Evolutionary conservation across 2,113 vertebrate species (phyloP).

Genomic region (Prietella phreatophila): DNA sequence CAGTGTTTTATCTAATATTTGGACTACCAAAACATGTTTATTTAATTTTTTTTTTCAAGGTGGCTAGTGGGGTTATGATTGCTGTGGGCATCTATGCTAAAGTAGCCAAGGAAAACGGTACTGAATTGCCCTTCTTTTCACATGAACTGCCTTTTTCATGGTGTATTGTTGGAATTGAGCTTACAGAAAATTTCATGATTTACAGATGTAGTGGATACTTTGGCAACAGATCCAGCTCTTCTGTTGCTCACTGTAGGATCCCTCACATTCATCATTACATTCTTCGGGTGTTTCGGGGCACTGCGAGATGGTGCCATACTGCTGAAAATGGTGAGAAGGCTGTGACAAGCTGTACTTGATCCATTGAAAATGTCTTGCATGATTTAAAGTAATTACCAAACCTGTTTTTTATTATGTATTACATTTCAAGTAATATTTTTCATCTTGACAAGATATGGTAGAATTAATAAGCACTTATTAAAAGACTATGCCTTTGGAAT

Average conservation of each 20-base stretch:
- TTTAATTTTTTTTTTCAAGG: constrained; percentile 60
- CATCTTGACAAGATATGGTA: neutral
- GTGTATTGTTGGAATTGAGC: neutral
- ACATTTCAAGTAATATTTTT: neutral
- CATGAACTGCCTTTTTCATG: neutral
- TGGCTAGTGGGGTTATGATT: constrained; percentile 73
- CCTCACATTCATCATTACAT: constrained; percentile 73
- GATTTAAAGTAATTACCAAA: neutral
- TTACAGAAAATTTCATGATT: neutral
- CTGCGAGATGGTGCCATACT: constrained; percentile 68
- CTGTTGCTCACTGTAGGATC: constrained; percentile 71
- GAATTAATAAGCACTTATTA: neutral
- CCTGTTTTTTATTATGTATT: neutral
- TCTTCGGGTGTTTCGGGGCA: constrained; percentile 77
- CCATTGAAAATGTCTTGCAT: neutral
- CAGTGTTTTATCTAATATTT: neutral
- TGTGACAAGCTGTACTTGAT: neutral
- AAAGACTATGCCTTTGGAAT: neutral
- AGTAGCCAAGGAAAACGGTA: constrained; percentile 76
- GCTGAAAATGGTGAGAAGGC: constrained; percentile 64
- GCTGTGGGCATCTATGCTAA: constrained; percentile 79
- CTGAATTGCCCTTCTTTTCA: neutral
- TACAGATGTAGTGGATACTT: constrained; percentile 75
- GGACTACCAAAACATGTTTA: neutral
- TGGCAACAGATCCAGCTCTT: constrained; percentile 73